Base-by-base conservation (phyloP, 2,113 vertebrate species). In the Lasiurus cinereus region DNA sequence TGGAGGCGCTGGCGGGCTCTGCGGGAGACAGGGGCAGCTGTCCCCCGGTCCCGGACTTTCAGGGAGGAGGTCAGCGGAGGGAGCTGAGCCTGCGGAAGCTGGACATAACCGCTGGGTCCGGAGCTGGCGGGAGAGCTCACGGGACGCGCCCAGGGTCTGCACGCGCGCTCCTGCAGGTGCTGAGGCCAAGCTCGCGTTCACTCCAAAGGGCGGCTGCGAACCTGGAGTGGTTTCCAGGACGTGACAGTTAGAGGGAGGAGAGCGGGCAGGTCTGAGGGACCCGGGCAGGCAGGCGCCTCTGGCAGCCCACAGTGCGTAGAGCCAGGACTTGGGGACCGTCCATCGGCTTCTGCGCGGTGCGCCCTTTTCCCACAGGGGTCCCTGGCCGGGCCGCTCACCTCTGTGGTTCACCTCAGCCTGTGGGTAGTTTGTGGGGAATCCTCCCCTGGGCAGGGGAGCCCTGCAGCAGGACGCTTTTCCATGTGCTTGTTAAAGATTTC, bases 381-480 rank as follows among this genome's bases (percentile, higher is more conserved):
- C 3, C 59, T 15, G 6, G 18, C 67, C 7, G 2, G 79, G 31
- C 83, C 22, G 0, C 36, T 24, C 2, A 8, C 33, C 24, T 3
- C 50, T 59, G 74, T 18, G 43, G 22, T 24, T 76, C 50, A 0
- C 12, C 83, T 56, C 54, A 22, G 67, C 16, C 2, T 13, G 64
- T 19, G 21, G 21, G 50, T 15, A 3, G 12, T 52, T n/a, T 31
- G 31, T 36, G 3, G 70, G 59, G 84, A 22, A 78, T 46, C 69
- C 12, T 79, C 18, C 0, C 14, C 39, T 1, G 56, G 15, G 43
- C 0, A 50, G 70, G 39, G n/a, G 31, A 76, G 48, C 29, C 46
- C 0, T 8, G 4, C 22, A 2, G 46, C 36, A 3, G 21, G 7
- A 1, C 12, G 0, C 16, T 18, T 1, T 7, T 27, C 52, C 14